phyloP scores from a whole-genome alignment of 2,888 invertebrate species.

The Lycophotia porphyrea region DNA sequence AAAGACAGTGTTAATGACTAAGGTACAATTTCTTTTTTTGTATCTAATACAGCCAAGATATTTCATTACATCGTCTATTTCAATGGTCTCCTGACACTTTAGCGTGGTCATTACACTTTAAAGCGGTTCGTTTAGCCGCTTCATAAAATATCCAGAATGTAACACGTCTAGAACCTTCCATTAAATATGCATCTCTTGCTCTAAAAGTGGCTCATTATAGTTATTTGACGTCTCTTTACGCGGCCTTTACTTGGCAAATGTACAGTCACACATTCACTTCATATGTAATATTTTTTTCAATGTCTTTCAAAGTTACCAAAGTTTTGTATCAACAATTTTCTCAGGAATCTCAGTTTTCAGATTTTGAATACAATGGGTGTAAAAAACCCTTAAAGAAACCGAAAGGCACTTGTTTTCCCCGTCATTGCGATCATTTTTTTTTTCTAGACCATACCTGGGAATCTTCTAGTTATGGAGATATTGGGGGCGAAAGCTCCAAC shows the following conservation, averaged over 20 bases:
- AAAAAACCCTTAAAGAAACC: too few relatives aligned
- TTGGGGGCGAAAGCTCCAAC: too few relatives aligned
- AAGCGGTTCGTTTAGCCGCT: constrained; percentile 49
- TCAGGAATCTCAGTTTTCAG: not conserved
- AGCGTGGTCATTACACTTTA: constrained; percentile 31
- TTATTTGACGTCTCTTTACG: constrained; percentile 28
- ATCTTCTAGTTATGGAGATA: too few relatives aligned
- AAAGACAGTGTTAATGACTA: too few relatives aligned
- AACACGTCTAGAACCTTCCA: constrained; percentile 48
- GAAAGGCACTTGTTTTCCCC: too few relatives aligned
- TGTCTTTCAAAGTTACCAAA: not conserved
- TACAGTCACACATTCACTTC: not conserved
- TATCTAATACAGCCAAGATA: not conserved
- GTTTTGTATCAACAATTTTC: not conserved
- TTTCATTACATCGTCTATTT: not conserved
- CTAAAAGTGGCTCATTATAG: constrained; percentile 30
- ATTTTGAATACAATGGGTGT: not conserved
- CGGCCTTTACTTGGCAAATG: not conserved
- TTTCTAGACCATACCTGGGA: too few relatives aligned
- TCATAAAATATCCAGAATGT: constrained; percentile 57
- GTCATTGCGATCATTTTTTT: too few relatives aligned
- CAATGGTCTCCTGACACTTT: constrained; percentile 10
- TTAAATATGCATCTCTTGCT: constrained; percentile 52
- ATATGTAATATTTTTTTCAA: not conserved
- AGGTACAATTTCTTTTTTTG: not conserved